Evolutionary conservation across 2,888 invertebrate species (phyloP).

Genomic region (Brenthis hecate): DNA sequence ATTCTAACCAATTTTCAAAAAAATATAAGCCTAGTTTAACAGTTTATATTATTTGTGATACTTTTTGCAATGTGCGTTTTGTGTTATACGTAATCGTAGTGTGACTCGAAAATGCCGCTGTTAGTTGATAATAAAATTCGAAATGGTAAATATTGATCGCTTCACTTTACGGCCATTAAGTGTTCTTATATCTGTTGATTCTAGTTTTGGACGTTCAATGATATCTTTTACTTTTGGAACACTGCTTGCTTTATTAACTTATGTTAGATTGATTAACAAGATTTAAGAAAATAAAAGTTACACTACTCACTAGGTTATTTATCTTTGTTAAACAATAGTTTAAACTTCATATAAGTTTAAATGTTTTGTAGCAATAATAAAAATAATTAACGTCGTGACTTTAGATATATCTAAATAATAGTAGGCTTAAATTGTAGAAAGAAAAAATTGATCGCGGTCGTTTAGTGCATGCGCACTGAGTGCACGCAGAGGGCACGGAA

Average conservation of each 20-base stretch:
- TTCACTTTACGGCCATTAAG: conserved; percentile 63
- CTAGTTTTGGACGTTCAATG: not conserved
- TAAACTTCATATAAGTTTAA: too few species aligned
- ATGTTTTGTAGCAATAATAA: too few species aligned
- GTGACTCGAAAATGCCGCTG: conserved; percentile 64
- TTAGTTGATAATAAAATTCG: conserved; percentile 64
- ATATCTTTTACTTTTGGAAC: too few species aligned
- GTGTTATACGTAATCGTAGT: conserved; percentile 60
- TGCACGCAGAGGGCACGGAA: conserved; percentile 48
- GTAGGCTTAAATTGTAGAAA: conserved; percentile 32
- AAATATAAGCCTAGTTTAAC: conserved; percentile 24
- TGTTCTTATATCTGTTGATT: conserved; percentile 35
- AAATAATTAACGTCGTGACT: too few species aligned
- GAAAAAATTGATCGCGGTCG: conserved; percentile 62
- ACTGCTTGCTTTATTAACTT: too few species aligned
- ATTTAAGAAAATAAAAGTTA: too few species aligned
- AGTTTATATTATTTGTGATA: conserved; percentile 34
- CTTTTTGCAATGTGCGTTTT: conserved; percentile 59
- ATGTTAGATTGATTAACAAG: too few species aligned
- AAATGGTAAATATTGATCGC: conserved; percentile 79
- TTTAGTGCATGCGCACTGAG: conserved; percentile 76
- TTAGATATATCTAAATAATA: not conserved
- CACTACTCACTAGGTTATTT: too few species aligned
- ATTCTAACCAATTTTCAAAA: conserved; percentile 49
- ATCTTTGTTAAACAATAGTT: too few species aligned